Conservation (phyloP, 2,888 invertebrate species). For the Notodonta dromedarius region DNA sequence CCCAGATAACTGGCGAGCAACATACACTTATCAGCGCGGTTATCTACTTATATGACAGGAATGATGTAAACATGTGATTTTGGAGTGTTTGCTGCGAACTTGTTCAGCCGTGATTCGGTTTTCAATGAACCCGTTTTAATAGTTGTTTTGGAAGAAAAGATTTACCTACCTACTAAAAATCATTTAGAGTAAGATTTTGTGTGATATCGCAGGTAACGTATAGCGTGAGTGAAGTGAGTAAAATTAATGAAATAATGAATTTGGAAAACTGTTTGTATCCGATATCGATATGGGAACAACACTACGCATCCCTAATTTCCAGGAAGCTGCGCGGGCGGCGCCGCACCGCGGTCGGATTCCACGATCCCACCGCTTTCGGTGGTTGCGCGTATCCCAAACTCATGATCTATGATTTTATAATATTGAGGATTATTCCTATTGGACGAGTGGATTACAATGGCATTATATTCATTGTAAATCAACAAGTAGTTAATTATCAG, state of each 20-base stretch:
- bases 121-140: slow-evolving; percentile 12
- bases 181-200: not conserved
- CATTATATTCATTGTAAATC: not conserved
- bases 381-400: slow-evolving; percentile 11
- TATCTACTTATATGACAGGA: slow-evolving; percentile 47
- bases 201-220: too few species aligned
- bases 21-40: slow-evolving; percentile 43
- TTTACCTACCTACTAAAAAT: not conserved
- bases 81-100: slow-evolving; percentile 13
- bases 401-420: slow-evolving; percentile 34
- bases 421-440: slow-evolving; percentile 26
- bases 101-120: slow-evolving; percentile 15
- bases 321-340: slow-evolving; percentile 80
- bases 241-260: too few species aligned
- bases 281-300: slow-evolving; percentile 39
- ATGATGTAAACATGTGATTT: slow-evolving; percentile 48
- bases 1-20: slow-evolving; percentile 56
- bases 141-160: not conserved
- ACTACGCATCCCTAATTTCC: slow-evolving; percentile 75
- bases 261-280: not conserved
- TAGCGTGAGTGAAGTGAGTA: too few species aligned
- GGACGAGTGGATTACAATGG: slow-evolving; percentile 16
- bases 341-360: slow-evolving; percentile 74
- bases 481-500: not conserved
- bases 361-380: slow-evolving; percentile 51